phyloP scores from a whole-genome alignment of 1,140 invertebrate species.

The Nasonia giraulti region DNA sequence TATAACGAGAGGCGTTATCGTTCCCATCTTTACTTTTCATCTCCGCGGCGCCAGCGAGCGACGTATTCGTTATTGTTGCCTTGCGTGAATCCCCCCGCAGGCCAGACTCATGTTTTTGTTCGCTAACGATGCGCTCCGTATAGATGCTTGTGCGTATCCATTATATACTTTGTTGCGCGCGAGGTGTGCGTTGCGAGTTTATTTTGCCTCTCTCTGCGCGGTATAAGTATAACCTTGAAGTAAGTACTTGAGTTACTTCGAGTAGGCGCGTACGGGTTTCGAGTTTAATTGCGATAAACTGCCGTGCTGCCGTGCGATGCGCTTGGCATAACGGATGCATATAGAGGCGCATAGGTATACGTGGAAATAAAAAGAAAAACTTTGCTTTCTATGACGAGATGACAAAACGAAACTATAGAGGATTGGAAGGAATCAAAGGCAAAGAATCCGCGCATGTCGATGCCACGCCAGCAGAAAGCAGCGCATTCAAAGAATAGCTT shows the following conservation, averaged over 20 bases:
- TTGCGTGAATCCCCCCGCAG: not conserved
- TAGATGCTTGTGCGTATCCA: too few species aligned
- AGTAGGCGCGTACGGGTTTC: too few species aligned
- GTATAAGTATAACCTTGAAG: too few species aligned
- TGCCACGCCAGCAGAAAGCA: not conserved
- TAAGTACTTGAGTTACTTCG: too few species aligned
- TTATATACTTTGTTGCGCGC: not conserved
- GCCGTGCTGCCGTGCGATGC: too few species aligned
- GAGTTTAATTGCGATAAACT: too few species aligned
- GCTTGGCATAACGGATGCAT: not conserved
- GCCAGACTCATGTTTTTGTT: not conserved
- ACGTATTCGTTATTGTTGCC: not conserved
- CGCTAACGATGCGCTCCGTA: not conserved
- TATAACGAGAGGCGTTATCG: conserved; percentile 28
- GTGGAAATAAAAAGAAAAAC: not conserved
- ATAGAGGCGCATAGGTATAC: too few species aligned
- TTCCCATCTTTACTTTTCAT: conserved; percentile 30
- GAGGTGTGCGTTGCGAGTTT: not conserved
- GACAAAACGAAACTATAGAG: not conserved
- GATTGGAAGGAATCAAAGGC: not conserved
- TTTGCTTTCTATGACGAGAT: not conserved
- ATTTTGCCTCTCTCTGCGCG: not conserved
- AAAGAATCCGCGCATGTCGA: conserved; percentile 9
- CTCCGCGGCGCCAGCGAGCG: not conserved
- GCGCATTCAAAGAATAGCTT: not conserved